Evolutionary conservation across 2,113 vertebrate genomes (phyloP).

Genomic region (Sardina pilchardus): DNA sequence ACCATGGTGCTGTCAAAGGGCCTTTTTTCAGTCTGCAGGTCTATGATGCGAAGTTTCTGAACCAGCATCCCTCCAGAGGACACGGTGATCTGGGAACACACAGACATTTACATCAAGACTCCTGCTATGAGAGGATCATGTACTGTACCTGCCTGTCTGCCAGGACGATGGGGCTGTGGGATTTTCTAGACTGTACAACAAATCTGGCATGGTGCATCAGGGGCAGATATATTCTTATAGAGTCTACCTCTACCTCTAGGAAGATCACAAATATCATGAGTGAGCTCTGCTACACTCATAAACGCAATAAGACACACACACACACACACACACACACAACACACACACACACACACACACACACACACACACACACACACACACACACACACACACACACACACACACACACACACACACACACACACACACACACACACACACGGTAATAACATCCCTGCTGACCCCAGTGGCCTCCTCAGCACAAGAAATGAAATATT

Average conservation of each 20-base stretch:
- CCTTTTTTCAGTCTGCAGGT: constrained; percentile 64
- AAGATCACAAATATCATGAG: neutral
- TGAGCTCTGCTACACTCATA: neutral
- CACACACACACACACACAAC: neutral
- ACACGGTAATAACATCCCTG: neutral
- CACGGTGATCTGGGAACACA: constrained; percentile 68
- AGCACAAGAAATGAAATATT: no score
- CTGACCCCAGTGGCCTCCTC: neutral
- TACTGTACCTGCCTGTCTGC: no score
- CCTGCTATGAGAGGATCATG: neutral
- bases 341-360: neutral
- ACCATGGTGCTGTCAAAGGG: constrained; percentile 67
- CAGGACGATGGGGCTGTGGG: neutral
- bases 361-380: neutral
- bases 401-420: no score
- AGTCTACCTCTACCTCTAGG: neutral
- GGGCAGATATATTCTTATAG: neutral
- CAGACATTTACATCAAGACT: neutral
- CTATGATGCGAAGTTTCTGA: constrained; percentile 64
- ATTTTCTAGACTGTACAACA: neutral
- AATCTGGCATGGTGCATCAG: neutral
- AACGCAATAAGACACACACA: neutral
- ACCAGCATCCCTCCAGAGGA: constrained; percentile 76
- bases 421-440: neutral
- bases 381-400: no score